A percentile compares a stretch with the other conserved stretches of the same genome.
phyloP scores from a whole-genome alignment of 2,888 invertebrate genomes.

The Pegoplata infirma region DNA sequence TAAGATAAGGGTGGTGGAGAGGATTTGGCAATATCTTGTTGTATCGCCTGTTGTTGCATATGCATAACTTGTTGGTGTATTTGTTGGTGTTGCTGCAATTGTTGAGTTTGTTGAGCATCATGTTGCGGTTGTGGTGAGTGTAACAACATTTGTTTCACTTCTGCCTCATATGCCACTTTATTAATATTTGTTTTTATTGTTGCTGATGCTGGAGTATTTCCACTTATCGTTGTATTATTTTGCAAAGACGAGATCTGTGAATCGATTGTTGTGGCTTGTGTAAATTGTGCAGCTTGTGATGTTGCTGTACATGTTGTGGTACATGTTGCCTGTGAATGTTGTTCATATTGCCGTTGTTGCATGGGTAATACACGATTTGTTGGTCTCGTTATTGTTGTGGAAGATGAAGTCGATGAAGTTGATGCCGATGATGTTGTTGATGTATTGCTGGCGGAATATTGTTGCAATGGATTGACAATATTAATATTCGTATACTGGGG shows the following conservation, averaged over 20 bases:
- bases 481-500: slow-evolving; percentile 70
- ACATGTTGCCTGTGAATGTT: slow-evolving; percentile 65
- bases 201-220: neutral
- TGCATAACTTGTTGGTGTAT: slow-evolving; percentile 43
- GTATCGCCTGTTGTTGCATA: slow-evolving; percentile 46
- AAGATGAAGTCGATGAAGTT: slow-evolving; percentile 43
- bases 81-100: slow-evolving; percentile 40
- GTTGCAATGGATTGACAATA: slow-evolving; percentile 84
- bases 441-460: slow-evolving; percentile 68
- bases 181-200: slow-evolving; percentile 56
- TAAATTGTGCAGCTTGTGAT: slow-evolving; percentile 65
- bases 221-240: neutral
- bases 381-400: slow-evolving; percentile 80
- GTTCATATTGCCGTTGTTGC: slow-evolving; percentile 79
- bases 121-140: slow-evolving; percentile 60
- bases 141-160: slow-evolving; percentile 60
- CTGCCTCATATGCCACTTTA: slow-evolving; percentile 63
- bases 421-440: slow-evolving; percentile 64
- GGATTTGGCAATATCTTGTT: slow-evolving; percentile 46
- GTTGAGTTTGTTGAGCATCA: slow-evolving; percentile 26
- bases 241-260: slow-evolving; percentile 53
- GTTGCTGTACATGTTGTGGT: slow-evolving; percentile 77
- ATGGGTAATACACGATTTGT: slow-evolving; percentile 89
- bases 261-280: slow-evolving; percentile 49
- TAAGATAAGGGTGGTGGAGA: slow-evolving; percentile 44